Evolutionary conservation across 1,140 invertebrate genomes (phyloP).

Genomic region (Hyphantria cunea): DNA sequence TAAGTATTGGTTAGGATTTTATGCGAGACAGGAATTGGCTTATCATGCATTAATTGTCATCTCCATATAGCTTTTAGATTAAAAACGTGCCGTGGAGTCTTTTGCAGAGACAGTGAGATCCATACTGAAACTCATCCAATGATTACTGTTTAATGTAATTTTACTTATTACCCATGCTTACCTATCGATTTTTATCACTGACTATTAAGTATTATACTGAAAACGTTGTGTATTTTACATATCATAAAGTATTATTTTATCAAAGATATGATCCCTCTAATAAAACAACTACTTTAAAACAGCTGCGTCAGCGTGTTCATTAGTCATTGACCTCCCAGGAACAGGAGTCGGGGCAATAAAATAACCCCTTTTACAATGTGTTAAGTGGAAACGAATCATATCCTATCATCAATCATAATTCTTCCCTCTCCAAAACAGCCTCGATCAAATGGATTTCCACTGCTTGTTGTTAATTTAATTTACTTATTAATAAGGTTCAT

Average conservation of each 20-base stretch:
- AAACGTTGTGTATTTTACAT: not conserved
- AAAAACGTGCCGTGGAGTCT: too few relatives aligned
- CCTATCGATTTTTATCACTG: too few relatives aligned
- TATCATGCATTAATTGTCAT: too few relatives aligned
- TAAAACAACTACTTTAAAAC: conserved; percentile 62
- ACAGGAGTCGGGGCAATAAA: conserved; percentile 68
- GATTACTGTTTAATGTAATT: too few relatives aligned
- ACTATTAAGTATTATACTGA: too few relatives aligned
- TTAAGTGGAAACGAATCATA: conserved; percentile 79
- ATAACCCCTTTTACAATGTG: conserved; percentile 77
- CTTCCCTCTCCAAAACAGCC: conserved; percentile 54
- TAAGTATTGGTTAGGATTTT: too few relatives aligned
- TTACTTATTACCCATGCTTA: too few relatives aligned
- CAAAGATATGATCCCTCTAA: conserved; percentile 36
- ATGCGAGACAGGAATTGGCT: too few relatives aligned
- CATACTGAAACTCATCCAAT: too few relatives aligned
- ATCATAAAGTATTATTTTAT: conserved; percentile 21
- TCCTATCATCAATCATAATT: conserved; percentile 79
- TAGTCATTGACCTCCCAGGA: conserved; percentile 70
- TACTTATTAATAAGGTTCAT: conserved; percentile 13
- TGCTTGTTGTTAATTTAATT: conserved; percentile 46
- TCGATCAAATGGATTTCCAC: conserved; percentile 59
- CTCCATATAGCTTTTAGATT: too few relatives aligned
- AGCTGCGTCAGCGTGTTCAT: conserved; percentile 67
- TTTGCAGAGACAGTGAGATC: too few relatives aligned